These are phyloP conservation scores for Notechis scutatus DNA, from an alignment of 2,113 vertebrate genomes.

Conservation along the genomic window DNA sequence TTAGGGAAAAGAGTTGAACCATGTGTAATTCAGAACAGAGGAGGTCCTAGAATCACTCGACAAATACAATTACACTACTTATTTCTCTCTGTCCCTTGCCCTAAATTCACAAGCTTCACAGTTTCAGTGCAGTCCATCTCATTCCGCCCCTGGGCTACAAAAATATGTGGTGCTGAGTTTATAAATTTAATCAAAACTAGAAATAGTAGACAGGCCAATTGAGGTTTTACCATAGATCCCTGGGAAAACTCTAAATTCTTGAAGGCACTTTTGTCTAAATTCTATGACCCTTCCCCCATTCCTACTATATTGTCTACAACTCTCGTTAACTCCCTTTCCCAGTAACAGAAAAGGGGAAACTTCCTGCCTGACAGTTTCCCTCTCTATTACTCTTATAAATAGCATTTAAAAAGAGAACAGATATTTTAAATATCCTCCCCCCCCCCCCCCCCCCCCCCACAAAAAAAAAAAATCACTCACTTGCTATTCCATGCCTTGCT, in stretches of 20 bases:
- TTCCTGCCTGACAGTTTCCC: slow-evolving; percentile 71
- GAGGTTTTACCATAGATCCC: slow-evolving; percentile 83
- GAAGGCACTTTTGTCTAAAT: slow-evolving; percentile 91
- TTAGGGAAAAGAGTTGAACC: slow-evolving; percentile 80
- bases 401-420: slow-evolving; percentile 63
- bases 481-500: slow-evolving; percentile 60
- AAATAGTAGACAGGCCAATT: slow-evolving; percentile 80
- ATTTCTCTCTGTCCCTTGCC: slow-evolving; percentile 72
- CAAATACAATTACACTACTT: slow-evolving; percentile 82
- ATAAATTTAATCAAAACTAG: slow-evolving; percentile 84
- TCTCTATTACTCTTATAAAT: slow-evolving; percentile 59
- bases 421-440: slow-evolving; percentile 40
- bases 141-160: slow-evolving; percentile 65
- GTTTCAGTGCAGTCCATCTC: slow-evolving; percentile 70
- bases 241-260: slow-evolving; percentile 87
- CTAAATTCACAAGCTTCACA: slow-evolving; percentile 75
- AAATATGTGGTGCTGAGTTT: slow-evolving; percentile 83
- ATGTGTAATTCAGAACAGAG: slow-evolving; percentile 81
- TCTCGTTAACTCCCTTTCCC: slow-evolving; percentile 74
- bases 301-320: slow-evolving; percentile 69
- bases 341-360: slow-evolving; percentile 60
- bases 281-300: slow-evolving; percentile 70
- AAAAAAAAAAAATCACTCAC: slow-evolving; percentile 47
- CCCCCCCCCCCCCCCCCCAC: too few relatives aligned
- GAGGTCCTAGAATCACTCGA: slow-evolving; percentile 77